Conservation (phyloP, 2,888 invertebrate genomes). For the Sepioteuthis lessoniana region DNA sequence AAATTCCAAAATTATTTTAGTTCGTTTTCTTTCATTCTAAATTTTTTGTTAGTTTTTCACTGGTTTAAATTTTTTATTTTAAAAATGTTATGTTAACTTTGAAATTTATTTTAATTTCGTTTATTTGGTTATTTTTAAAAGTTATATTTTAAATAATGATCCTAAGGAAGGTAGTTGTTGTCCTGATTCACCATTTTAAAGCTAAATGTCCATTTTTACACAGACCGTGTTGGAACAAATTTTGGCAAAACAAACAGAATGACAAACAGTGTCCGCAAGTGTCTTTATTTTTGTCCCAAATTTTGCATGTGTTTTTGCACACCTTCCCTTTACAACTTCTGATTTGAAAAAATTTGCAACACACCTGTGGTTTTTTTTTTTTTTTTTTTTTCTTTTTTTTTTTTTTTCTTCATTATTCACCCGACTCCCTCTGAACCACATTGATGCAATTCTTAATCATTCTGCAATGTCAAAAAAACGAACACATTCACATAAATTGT, state of each 20-base stretch:
- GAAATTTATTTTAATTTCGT: not conserved
- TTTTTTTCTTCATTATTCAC: not conserved
- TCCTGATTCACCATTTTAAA: not conserved
- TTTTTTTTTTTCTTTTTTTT: not conserved
- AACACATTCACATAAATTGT: conserved; percentile 14
- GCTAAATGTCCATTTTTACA: conserved; percentile 33
- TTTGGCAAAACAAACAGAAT: conserved; percentile 38
- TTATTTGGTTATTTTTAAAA: not conserved
- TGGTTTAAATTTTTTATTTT: too few relatives aligned
- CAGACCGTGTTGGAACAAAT: conserved; percentile 44
- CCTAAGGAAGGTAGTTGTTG: not conserved
- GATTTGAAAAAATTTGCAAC: not conserved
- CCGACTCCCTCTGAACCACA: not conserved
- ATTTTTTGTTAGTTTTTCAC: too few relatives aligned
- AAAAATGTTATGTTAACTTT: not conserved
- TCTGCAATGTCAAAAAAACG: not conserved
- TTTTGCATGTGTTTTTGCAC: conserved; percentile 1
- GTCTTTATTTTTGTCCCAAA: not conserved
- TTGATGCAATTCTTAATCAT: not conserved
- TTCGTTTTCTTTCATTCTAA: too few relatives aligned
- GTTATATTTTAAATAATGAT: not conserved
- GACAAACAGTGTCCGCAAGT: conserved; percentile 39
- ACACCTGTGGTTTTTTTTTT: not conserved
- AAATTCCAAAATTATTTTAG: too few relatives aligned
- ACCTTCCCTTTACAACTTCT: too few relatives aligned